A percentile compares a stretch with the other conserved stretches of the same genome.
phyloP scores from a whole-genome alignment of 2,797 vertebrate genomes.

The Amazona ochrocephala region DNA sequence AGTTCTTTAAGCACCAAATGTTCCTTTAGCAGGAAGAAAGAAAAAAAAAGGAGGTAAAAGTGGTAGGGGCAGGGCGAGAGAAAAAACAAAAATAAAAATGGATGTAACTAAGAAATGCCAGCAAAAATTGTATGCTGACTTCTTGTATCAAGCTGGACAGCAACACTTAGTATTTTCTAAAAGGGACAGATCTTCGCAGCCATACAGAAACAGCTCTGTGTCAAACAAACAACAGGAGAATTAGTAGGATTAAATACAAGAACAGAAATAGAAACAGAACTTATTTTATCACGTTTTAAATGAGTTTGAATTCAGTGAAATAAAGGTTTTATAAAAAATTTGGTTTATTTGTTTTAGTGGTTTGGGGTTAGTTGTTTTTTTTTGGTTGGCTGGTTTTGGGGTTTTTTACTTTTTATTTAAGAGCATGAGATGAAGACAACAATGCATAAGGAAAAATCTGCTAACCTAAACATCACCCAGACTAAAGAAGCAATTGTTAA shows the following conservation, averaged over 20 bases:
- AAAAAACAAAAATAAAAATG: background rate
- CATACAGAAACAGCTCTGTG: background rate
- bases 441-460: background rate
- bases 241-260: background rate
- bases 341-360: background rate
- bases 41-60: background rate
- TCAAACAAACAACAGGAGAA: background rate
- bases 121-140: background rate
- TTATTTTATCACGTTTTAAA: background rate
- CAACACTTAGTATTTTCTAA: background rate
- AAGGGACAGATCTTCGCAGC: background rate
- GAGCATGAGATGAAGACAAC: background rate
- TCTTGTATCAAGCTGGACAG: background rate
- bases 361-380: background rate
- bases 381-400: background rate
- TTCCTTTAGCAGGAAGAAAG: background rate
- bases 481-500: background rate
- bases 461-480: background rate
- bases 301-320: background rate
- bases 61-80: rapidly evolving
- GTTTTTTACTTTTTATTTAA: background rate
- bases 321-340: background rate
- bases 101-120: background rate
- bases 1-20: background rate
- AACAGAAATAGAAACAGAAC: background rate